Evolutionary conservation across 2,797 vertebrate genomes (phyloP).

Genomic region (Sphenodon punctatus): DNA sequence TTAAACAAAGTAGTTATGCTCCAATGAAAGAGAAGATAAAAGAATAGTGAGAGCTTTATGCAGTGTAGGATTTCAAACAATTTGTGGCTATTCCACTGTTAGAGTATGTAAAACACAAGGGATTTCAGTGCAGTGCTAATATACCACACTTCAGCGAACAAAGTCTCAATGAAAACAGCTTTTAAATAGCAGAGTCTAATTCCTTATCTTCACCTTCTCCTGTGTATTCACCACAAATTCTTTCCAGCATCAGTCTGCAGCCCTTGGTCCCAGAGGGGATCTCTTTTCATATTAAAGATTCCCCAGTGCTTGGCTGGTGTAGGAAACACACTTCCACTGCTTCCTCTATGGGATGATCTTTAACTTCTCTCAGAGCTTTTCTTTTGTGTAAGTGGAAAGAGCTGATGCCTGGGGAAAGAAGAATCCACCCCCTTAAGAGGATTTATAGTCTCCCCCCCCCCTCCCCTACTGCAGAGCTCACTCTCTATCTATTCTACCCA

Average conservation of each 20-base stretch:
- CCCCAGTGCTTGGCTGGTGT: background rate
- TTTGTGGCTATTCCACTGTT: constrained; percentile 8
- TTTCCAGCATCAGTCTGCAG: constrained; percentile 20
- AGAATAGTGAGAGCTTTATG: too few species aligned
- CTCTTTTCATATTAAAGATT: constrained; percentile 15
- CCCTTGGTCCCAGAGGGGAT: constrained; percentile 12
- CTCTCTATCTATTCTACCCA: background rate
- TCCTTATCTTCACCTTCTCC: constrained; percentile 10
- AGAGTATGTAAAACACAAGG: background rate
- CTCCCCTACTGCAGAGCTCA: too few species aligned
- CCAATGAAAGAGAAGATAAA: background rate
- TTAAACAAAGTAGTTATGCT: background rate
- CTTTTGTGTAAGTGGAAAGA: constrained; percentile 1
- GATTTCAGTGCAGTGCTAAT: constrained; percentile 16
- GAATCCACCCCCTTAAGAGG: constrained; percentile 9
- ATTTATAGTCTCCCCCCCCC: background rate
- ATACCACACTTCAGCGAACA: background rate
- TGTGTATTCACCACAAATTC: constrained; percentile 15
- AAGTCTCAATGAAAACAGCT: constrained; percentile 2
- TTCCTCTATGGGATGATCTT: constrained; percentile 1
- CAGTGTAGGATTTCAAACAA: background rate
- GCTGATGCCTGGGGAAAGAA: constrained; percentile 14
- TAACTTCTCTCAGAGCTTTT: constrained; percentile 27
- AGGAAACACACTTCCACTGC: constrained; percentile 2
- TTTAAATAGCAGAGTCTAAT: background rate